Conservation (phyloP, 2,113 vertebrate species). For the Ardeotis arabs region DNA sequence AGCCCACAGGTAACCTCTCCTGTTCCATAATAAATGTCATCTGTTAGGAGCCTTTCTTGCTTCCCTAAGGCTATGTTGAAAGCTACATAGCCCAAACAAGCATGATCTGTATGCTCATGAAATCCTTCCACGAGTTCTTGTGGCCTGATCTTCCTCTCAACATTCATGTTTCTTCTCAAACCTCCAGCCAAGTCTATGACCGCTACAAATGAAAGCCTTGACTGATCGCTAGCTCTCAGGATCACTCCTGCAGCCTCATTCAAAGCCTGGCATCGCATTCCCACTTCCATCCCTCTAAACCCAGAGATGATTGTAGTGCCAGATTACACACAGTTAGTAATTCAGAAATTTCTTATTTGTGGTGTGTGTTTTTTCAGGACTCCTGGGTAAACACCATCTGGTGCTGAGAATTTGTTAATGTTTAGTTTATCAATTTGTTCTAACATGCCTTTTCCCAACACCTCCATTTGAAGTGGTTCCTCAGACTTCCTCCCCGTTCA, state of each 20-base stretch:
- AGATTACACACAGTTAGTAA: conserved; percentile 32
- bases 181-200: not conserved
- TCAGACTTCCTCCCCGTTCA: not conserved
- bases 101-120: accelerated
- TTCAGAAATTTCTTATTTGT: conserved; percentile 62
- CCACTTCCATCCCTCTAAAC: not conserved
- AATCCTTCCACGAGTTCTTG: not conserved
- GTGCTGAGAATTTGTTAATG: conserved; percentile 39
- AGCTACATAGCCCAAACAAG: not conserved
- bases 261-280: not conserved
- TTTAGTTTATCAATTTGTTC: conserved; percentile 58
- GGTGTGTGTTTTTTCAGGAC: conserved; percentile 21
- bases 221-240: not conserved
- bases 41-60: not conserved
- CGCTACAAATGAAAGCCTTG: not conserved
- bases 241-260: not conserved
- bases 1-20: not conserved
- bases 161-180: accelerated
- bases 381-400: conserved; percentile 59
- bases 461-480: conserved; percentile 29
- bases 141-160: not conserved
- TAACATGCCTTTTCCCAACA: conserved; percentile 25
- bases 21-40: not conserved
- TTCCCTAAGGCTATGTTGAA: not conserved
- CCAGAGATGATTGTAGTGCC: not conserved